Evolutionary conservation across 2,888 invertebrate species (phyloP).

Genomic region (Troglohyphantes excavatus): DNA sequence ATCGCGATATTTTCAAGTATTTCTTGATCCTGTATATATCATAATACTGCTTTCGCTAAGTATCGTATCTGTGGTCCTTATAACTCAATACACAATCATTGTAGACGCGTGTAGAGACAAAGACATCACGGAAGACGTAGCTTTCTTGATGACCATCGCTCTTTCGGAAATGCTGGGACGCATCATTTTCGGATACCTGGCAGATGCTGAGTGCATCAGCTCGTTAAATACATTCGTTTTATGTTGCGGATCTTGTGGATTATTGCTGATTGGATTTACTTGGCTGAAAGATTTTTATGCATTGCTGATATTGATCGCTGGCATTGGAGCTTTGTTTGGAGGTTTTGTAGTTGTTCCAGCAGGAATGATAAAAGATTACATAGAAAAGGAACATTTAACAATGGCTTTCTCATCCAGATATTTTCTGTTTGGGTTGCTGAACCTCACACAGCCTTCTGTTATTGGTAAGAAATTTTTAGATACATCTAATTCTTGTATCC

Average conservation of each 20-base stretch:
- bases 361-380: neutral
- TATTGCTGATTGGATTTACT: neutral
- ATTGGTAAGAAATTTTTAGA: neutral
- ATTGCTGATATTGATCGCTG: neutral
- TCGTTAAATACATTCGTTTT: neutral
- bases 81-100: neutral
- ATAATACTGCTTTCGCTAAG: neutral
- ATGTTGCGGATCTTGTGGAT: neutral
- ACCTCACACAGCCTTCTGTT: neutral
- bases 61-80: neutral
- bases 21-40: neutral
- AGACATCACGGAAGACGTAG: neutral
- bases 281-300: neutral
- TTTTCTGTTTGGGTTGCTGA: neutral
- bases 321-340: neutral
- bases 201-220: neutral
- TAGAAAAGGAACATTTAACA: neutral
- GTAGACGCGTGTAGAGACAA: neutral
- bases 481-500: too few species aligned
- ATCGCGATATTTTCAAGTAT: neutral
- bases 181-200: neutral
- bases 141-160: conserved; percentile 1
- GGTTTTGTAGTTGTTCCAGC: neutral
- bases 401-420: neutral
- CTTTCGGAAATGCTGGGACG: neutral